Conservation (phyloP, 1,140 invertebrate species). For the Lepidostoma basale region DNA sequence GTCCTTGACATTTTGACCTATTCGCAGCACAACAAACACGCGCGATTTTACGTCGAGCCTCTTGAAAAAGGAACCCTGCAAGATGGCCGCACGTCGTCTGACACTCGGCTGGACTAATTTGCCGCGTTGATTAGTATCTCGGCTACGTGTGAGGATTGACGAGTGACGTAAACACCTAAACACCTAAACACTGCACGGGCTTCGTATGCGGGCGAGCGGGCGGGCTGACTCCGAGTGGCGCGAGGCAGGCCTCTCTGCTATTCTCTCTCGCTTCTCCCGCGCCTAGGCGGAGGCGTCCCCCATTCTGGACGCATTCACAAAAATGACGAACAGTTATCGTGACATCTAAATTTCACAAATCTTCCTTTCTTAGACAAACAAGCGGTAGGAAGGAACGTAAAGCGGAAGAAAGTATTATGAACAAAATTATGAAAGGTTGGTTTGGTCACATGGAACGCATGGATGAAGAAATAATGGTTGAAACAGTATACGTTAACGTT, state of each 20-base stretch:
- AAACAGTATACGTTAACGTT: too few relatives aligned
- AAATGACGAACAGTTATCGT: too few relatives aligned
- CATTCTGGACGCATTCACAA: neutral
- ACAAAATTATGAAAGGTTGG: too few relatives aligned
- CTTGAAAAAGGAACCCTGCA: neutral
- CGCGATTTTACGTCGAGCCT: constrained; percentile 1
- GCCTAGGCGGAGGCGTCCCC: neutral
- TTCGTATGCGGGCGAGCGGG: constrained; percentile 7
- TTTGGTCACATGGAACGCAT: too few relatives aligned
- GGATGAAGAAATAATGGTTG: too few relatives aligned
- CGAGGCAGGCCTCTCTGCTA: too few relatives aligned
- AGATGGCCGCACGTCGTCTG: neutral
- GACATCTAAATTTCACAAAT: too few relatives aligned
- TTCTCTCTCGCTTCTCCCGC: constrained; percentile 2
- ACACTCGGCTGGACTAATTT: neutral
- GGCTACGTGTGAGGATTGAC: constrained; percentile 1
- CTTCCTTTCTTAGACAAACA: too few relatives aligned
- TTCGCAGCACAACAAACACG: constrained; percentile 19
- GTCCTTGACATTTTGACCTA: constrained; percentile 41
- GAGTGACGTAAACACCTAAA: constrained; percentile 23
- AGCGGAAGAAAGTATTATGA: too few relatives aligned
- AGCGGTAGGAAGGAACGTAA: too few relatives aligned
- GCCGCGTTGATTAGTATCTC: neutral
- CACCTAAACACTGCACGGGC: neutral
- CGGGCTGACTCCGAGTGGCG: neutral